Percentiles rank a stretch among this genome's conserved stretches.
Conservation (phyloP, 37 sponge, comb jelly and placozoan genomes). For the Chondrosia reniformis region DNA sequence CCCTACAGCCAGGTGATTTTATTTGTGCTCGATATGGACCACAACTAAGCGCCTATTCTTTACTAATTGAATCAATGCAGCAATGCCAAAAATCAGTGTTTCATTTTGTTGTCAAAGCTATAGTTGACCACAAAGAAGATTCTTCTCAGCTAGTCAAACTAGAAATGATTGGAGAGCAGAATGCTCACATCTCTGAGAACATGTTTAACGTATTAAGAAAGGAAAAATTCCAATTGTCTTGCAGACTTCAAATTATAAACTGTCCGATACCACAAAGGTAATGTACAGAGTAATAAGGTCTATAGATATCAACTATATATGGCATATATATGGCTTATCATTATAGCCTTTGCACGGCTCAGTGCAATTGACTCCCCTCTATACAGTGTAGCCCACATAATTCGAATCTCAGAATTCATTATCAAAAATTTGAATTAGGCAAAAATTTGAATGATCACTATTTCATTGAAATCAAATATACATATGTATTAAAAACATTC, state of each 20-base stretch:
- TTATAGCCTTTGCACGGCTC: no score
- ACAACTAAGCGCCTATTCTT: not conserved
- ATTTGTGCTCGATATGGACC: slow-evolving; percentile 18
- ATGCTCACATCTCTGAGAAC: not conserved
- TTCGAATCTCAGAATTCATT: no score
- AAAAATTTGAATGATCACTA: no score
- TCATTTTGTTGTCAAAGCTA: slow-evolving; percentile 16
- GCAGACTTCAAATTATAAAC: not conserved
- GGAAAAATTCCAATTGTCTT: not conserved
- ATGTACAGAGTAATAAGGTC: no score
- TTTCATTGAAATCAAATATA: no score
- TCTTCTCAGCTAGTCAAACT: not conserved
- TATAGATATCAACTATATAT: no score
- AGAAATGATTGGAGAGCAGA: slow-evolving; percentile 14
- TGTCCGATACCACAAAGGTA: slow-evolving; percentile 19
- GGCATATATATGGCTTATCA: no score
- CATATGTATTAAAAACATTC: slow-evolving; percentile 69
- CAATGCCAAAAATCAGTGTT: no score
- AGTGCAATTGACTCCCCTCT: no score
- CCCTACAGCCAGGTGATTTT: not conserved
- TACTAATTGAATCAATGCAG: no score
- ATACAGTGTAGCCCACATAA: no score
- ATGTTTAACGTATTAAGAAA: not conserved
- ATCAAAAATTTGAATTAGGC: no score
- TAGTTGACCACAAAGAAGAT: not conserved